Percentiles rank a stretch among this genome's conserved stretches.
phyloP scores from a whole-genome alignment of 2,113 vertebrate genomes.

The Oryzias curvinotus region DNA sequence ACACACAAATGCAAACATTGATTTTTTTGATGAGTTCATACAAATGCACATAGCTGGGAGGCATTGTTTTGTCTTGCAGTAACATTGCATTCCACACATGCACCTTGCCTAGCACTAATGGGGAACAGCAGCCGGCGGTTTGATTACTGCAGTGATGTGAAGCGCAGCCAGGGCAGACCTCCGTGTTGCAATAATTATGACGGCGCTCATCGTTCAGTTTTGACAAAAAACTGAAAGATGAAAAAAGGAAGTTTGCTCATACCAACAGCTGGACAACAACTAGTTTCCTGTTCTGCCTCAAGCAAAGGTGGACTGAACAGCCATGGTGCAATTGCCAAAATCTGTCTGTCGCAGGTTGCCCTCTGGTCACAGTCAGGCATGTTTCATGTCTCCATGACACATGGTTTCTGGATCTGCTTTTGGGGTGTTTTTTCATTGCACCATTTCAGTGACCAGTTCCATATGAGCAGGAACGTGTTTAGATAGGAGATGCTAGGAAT shows the following conservation, averaged over 20 bases:
- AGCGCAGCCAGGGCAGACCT: constrained; percentile 53
- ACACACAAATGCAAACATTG: too few species aligned
- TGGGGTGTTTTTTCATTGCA: constrained; percentile 24
- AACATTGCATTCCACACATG: constrained; percentile 41
- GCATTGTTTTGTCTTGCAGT: constrained; percentile 9
- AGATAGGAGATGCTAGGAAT: constrained; percentile 5
- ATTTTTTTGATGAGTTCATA: constrained; percentile 2
- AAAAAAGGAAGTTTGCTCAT: constrained; percentile 45
- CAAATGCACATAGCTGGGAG: constrained; percentile 13
- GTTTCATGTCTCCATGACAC: constrained; percentile 43
- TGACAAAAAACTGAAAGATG: constrained; percentile 47
- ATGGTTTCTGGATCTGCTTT: constrained; percentile 37
- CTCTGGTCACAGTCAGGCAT: constrained; percentile 54
- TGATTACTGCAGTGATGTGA: constrained; percentile 62
- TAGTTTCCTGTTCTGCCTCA: constrained; percentile 37
- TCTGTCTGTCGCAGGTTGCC: constrained; percentile 12
- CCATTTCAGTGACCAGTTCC: constrained; percentile 22
- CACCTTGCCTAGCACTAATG: constrained; percentile 52
- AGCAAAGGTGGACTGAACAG: constrained; percentile 49
- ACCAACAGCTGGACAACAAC: constrained; percentile 44
- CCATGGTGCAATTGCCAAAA: constrained; percentile 29
- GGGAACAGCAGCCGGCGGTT: constrained; percentile 63
- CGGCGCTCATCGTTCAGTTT: constrained; percentile 56
- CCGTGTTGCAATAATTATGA: constrained; percentile 66
- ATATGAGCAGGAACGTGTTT: constrained; percentile 18